A percentile compares a stretch with the other conserved stretches of the same genome.
phyloP scores from a whole-genome alignment of 30 jellyfish, hydroid and myxozoan species.

The Chrysaora quinquecirrha region DNA sequence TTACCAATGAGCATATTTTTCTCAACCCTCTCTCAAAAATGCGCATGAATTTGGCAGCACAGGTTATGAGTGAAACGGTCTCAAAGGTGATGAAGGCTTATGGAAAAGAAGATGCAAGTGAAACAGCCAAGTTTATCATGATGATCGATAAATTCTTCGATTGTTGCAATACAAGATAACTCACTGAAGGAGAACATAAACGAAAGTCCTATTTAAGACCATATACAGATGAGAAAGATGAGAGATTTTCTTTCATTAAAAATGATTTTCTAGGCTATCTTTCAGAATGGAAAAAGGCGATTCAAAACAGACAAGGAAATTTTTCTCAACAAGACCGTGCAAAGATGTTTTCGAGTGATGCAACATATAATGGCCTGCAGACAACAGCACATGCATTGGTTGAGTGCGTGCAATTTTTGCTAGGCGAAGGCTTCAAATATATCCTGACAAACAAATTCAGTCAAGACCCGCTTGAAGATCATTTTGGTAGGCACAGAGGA shows the following conservation, averaged over 20 bases:
- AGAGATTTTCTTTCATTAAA: conserved; percentile 45
- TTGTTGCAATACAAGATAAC: too few relatives aligned
- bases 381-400: conserved; percentile 40
- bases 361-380: conserved; percentile 34
- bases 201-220: conserved; percentile 59
- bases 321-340: conserved; percentile 34
- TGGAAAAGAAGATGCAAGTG: background rate
- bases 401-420: conserved; percentile 32
- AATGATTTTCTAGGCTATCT: too few relatives aligned
- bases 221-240: conserved; percentile 5
- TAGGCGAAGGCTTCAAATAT: conserved; percentile 54
- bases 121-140: background rate
- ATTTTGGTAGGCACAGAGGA: too few relatives aligned
- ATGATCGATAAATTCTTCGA: conserved; percentile 6
- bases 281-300: too few relatives aligned
- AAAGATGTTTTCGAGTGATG: conserved; percentile 35
- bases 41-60: too few relatives aligned
- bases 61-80: background rate
- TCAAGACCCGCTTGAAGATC: conserved; percentile 53
- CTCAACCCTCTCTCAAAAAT: conserved; percentile 4
- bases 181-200: too few relatives aligned
- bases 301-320: conserved; percentile 50
- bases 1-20: background rate
- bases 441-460: conserved; percentile 35
- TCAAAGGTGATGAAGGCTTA: background rate